Evolutionary conservation across 2,888 invertebrate species (phyloP).

Genomic region (Nudaria mundana): DNA sequence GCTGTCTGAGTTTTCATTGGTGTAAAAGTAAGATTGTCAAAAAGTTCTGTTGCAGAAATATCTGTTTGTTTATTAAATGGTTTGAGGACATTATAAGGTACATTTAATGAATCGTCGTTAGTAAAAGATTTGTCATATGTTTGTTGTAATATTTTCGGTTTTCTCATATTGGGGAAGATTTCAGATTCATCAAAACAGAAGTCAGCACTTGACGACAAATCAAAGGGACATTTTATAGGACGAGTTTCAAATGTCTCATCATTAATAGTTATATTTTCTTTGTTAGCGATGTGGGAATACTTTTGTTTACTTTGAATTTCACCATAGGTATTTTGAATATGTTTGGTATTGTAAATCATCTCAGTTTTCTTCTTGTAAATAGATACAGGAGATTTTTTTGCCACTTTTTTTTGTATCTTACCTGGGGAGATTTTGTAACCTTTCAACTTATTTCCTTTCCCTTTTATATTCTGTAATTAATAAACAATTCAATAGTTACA

Average conservation of each 20-base stretch:
- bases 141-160: constrained; percentile 46
- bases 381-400: constrained; percentile 62
- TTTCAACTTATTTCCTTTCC: constrained; percentile 48
- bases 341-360: constrained; percentile 51
- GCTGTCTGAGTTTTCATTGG: constrained; percentile 52
- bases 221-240: constrained; percentile 60
- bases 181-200: constrained; percentile 66
- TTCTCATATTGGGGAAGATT: constrained; percentile 61
- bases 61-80: constrained; percentile 55
- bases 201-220: constrained; percentile 52
- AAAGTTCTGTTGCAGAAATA: constrained; percentile 49
- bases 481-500: not conserved
- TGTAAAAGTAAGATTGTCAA: constrained; percentile 69
- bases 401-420: constrained; percentile 61
- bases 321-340: constrained; percentile 50
- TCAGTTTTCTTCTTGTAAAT: constrained; percentile 63
- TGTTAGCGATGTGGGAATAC: constrained; percentile 43
- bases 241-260: constrained; percentile 45
- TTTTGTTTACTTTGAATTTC: constrained; percentile 47
- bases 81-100: constrained; percentile 49
- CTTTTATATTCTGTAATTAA: constrained; percentile 59
- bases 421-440: constrained; percentile 64
- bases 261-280: constrained; percentile 50
- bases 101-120: constrained; percentile 25
- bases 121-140: constrained; percentile 60